phyloP scores from a whole-genome alignment of 2,797 vertebrate species.

The Peromyscus nudipes region DNA sequence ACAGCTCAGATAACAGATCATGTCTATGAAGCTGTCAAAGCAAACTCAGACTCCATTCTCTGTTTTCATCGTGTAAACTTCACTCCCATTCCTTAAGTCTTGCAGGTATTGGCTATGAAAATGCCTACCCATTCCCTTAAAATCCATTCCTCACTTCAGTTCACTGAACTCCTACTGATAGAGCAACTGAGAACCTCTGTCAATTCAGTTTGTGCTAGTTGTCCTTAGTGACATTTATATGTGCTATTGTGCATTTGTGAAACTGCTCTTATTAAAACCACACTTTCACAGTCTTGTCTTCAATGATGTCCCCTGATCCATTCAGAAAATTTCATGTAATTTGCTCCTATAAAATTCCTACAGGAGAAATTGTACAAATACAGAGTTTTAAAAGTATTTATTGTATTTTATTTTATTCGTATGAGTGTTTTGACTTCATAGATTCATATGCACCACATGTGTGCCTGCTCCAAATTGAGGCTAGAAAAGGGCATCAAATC shows the following conservation, averaged over 20 bases:
- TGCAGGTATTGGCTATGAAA: neutral
- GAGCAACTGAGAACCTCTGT: neutral
- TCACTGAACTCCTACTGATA: neutral
- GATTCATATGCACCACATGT: neutral
- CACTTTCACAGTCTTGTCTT: neutral
- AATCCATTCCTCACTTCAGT: neutral
- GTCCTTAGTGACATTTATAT: neutral
- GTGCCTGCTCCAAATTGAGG: neutral
- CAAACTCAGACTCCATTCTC: neutral
- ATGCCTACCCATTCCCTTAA: neutral
- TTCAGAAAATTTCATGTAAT: neutral
- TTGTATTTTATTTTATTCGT: neutral
- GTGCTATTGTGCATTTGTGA: neutral
- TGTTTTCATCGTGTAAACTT: neutral
- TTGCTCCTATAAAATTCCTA: neutral
- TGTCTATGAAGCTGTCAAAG: rapidly evolving
- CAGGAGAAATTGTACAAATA: neutral
- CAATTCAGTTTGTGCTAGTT: neutral
- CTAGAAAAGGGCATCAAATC: neutral
- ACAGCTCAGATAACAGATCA: neutral
- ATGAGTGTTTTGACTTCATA: neutral
- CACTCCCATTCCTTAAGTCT: neutral
- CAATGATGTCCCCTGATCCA: neutral
- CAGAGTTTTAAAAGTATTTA: neutral
- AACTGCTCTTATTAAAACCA: neutral